Base-by-base conservation (phyloP, 1,140 invertebrate species). In the Heliothis virescens region DNA sequence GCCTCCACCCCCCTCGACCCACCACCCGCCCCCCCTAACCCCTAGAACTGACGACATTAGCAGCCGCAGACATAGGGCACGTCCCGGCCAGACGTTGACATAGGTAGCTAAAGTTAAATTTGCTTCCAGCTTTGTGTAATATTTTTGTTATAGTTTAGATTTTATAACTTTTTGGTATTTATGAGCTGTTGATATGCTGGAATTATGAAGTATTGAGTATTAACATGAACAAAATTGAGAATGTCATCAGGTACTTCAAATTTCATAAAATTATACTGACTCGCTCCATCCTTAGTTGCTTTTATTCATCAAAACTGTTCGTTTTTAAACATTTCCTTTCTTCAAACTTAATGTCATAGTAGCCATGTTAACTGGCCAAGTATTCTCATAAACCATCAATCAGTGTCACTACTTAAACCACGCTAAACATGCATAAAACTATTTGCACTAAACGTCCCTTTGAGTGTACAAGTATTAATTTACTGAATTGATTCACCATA, bases 11-110 rank as follows among this genome's bases (percentile, higher is more conserved):
- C 48, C 62, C 55, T 72, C 78, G 79, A 85, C 79, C 79, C 82
- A 75, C 50, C n/a, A 47, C 71, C 50, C 79, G 74, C 83, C 81
- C 55, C n/a, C 69, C 55, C 26, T 79, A 81, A 50, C 81, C 79
- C 84, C 82, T 81, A 73, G 59, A 90, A 82, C 90, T 91, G 92
- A 92, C 90, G 92, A 94, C 91, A 91, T 94, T 94, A 94, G 90
- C 90, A 90, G 90, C 90, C 91, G 87, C 91, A 93, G 91, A 92
- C 91, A 88, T 90, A 89, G 89, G 87, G 90, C 89, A 90, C 82
- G 89, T 86, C 87, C 86, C 82, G 81, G 84, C 88, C 88, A 92
- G 88, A 90, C 91, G 90, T 85, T 88, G 86, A 89, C 87, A 82
- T 88, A 87, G 76, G 82, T 86, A 89, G 79, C 78, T 85, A 83